Evolutionary conservation across 2,113 vertebrate genomes (phyloP).

Genomic region (Phylloscopus trochiloides): DNA sequence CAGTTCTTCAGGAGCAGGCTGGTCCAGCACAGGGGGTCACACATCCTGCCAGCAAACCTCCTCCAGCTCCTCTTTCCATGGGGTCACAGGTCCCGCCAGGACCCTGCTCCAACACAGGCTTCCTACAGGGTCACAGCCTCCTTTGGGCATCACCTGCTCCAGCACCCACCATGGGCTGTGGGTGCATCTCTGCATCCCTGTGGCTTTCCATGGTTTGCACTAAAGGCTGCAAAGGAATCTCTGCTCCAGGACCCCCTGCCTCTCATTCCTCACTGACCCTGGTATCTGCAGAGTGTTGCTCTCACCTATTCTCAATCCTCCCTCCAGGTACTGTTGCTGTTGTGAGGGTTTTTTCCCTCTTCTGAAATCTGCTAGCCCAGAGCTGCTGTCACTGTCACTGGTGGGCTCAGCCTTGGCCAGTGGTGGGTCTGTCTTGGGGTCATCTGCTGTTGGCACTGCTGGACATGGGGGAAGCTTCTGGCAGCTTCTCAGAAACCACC

Average conservation of each 20-base stretch:
- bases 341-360: background rate
- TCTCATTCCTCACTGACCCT: background rate
- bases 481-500: background rate
- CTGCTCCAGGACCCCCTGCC: background rate
- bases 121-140: background rate
- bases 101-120: background rate
- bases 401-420: background rate
- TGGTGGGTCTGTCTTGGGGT: rapidly evolving
- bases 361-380: background rate
- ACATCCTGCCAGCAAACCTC: background rate
- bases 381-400: background rate
- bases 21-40: rapidly evolving
- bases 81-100: background rate
- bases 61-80: background rate
- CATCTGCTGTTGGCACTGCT: rapidly evolving
- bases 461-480: background rate
- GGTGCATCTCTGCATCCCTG: background rate
- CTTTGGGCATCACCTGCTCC: background rate
- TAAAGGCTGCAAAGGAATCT: background rate
- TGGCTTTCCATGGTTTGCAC: background rate
- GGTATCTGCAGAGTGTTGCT: background rate
- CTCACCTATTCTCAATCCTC: background rate
- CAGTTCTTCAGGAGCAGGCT: background rate
- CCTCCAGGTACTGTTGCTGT: background rate
- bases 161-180: background rate